Evolutionary conservation across 2,797 vertebrate species (phyloP).

Genomic region (Triplophysa bombifrons): DNA sequence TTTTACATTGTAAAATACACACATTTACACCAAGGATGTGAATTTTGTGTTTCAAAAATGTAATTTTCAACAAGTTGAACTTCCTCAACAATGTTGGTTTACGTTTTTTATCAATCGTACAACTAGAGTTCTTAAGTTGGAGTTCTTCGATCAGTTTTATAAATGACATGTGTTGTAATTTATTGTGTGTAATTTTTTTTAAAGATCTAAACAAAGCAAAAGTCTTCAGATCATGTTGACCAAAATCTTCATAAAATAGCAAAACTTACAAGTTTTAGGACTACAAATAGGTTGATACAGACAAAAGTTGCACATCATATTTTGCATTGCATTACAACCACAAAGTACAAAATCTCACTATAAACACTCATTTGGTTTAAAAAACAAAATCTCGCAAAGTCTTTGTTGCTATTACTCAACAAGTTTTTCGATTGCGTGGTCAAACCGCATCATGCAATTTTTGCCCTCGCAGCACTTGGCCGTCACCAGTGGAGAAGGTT

Average conservation of each 20-base stretch:
- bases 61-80: too few relatives aligned
- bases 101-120: too few relatives aligned
- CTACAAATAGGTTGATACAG: neutral
- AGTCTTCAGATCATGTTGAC: too few relatives aligned
- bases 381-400: neutral
- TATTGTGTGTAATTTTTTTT: too few relatives aligned
- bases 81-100: too few relatives aligned
- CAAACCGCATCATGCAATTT: conserved; percentile 7
- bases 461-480: conserved; percentile 34
- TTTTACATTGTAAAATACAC: neutral
- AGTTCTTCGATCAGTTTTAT: too few relatives aligned
- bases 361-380: neutral
- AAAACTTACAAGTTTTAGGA: neutral
- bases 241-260: neutral
- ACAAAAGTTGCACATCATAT: neutral
- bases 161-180: too few relatives aligned
- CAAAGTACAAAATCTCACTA: neutral
- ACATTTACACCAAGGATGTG: too few relatives aligned
- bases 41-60: too few relatives aligned
- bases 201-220: too few relatives aligned
- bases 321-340: neutral
- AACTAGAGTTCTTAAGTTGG: too few relatives aligned
- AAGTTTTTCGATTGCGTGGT: neutral
- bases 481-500: conserved; percentile 64
- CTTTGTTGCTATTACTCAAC: conserved; percentile 1